Evolutionary conservation across 35 echinoderm and acorn worm genomes (phyloP).

Genomic region (Strongylocentrotus purpuratus): DNA sequence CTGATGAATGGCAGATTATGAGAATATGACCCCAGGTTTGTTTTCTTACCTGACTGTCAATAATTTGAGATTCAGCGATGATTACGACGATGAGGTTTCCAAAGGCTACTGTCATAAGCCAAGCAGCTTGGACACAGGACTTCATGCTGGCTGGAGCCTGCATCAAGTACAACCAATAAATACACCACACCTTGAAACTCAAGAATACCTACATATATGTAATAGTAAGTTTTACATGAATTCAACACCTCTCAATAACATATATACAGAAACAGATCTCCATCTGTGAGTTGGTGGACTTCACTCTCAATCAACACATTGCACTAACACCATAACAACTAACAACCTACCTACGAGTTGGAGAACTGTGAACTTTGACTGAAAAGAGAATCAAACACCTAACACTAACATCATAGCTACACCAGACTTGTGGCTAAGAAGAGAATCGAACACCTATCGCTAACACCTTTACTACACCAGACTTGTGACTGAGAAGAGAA

Average conservation of each 20-base stretch:
- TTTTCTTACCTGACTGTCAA: slow-evolving; percentile 69
- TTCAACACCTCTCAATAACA: background rate
- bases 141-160: slow-evolving; percentile 95
- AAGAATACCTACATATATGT: background rate
- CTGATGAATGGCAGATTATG: too few species aligned
- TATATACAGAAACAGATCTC: too few species aligned
- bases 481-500: background rate
- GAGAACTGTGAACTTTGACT: background rate
- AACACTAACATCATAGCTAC: background rate
- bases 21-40: background rate
- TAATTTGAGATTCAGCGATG: slow-evolving; percentile 66
- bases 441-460: too few species aligned
- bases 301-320: background rate
- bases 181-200: background rate
- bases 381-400: background rate
- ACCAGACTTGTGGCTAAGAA: background rate
- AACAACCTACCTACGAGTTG: too few species aligned
- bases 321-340: too few species aligned
- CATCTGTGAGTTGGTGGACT: background rate
- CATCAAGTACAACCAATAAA: background rate
- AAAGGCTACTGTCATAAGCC: slow-evolving; percentile 94
- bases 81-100: slow-evolving; percentile 95
- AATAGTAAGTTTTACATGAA: background rate
- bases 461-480: background rate
- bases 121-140: slow-evolving; percentile 93